Base-by-base conservation (phyloP, 2,797 vertebrate species). In the Sebastes elongatus region DNA sequence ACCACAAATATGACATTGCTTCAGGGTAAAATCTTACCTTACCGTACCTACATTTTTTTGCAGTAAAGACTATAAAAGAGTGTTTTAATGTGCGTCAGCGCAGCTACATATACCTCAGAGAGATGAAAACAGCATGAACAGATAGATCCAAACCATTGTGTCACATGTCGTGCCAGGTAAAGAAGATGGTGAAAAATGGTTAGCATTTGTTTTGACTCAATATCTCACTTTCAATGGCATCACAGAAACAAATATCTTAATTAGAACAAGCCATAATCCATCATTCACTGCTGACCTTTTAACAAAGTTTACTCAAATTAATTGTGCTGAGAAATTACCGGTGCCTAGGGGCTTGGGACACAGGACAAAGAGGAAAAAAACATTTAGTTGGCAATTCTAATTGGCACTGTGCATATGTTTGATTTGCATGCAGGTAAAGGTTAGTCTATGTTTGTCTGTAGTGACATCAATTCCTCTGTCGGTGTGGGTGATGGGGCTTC, bases 211-310 rank as follows among this genome's bases (percentile, higher is more conserved):
- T 42, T 85, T 57, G 56, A 74, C 61, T 71, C 23, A 23, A 28
- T 64, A 75, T 78, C 69, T 86, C 18, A 71, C 76, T 86, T 86
- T 81, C 22, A 80, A 76, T 56, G 2, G 7, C 71, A 73, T 79
- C 60, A 77, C 27, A 76, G 55, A 59, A 76, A 62, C 78, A 83
- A 68, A 55, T 23, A 25, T 69, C 23, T 74, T 85, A 89, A 90
- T 93, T 88, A 90, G 81, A 91, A 89, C 55, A 63, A 81, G 68
- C 67, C 60, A 85, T 86, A 89, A 94, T 94, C 86, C 77, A 89
- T 93, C 89, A 93, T 80, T 92, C 84, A 76, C 76, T 71, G 76
- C 82, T 92, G 93, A 93, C 90, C 93, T 95, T 94, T 94, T 71
- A 84, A 83, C 20, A 87, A 91, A 80, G 75, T 92, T 89, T 89